Conservation (phyloP, 2,113 vertebrate genomes). For the Clarias magur region DNA sequence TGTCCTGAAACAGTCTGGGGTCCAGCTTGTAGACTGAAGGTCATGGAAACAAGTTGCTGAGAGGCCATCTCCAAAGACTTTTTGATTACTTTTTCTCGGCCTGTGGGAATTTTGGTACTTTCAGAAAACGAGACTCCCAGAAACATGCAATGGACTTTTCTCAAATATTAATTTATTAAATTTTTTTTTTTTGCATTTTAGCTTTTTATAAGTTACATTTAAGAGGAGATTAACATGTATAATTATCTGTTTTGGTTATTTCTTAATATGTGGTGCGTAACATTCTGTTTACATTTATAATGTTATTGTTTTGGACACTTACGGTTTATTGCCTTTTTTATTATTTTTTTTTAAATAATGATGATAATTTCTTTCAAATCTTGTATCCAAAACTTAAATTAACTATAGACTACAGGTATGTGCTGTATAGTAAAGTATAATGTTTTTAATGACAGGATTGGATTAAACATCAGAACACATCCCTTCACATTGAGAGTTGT, state of each 20-base stretch:
- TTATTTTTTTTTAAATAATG: background rate
- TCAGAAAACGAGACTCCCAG: background rate
- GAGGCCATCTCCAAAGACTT: conserved; percentile 6
- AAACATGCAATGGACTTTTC: background rate
- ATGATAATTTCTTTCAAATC: background rate
- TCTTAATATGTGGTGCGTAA: background rate
- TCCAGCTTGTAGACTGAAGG: background rate
- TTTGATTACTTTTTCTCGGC: background rate
- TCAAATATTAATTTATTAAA: background rate
- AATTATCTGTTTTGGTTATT: background rate
- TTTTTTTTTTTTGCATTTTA: background rate
- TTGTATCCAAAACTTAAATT: background rate
- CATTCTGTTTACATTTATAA: background rate
- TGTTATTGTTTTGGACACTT: background rate
- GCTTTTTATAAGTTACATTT: background rate
- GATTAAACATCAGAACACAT: conserved; percentile 88
- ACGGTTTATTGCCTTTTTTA: background rate
- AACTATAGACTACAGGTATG: background rate
- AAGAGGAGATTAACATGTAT: background rate
- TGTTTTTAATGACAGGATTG: conserved; percentile 78
- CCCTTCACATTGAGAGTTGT: conserved; percentile 83
- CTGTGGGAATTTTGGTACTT: background rate
- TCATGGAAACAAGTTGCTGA: background rate
- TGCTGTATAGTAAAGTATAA: background rate
- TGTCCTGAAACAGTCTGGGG: background rate